Evolutionary conservation across 2,113 vertebrate species (phyloP), one percentile per base, ranked within the genome.

Genomic region (Ageneiosus marmoratus): DNA sequence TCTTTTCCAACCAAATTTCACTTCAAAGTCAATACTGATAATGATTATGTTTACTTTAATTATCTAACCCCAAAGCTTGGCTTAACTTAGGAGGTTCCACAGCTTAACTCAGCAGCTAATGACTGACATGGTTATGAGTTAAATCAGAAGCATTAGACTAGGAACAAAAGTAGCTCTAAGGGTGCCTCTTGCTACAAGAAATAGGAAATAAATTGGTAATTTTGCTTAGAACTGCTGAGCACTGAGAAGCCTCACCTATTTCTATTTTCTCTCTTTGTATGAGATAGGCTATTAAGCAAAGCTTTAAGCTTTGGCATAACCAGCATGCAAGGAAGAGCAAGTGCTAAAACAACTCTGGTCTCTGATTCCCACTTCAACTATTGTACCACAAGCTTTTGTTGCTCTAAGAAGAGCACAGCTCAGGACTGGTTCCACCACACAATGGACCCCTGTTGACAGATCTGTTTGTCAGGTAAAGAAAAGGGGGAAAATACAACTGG

Each of bases 401-500:
- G 73, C 72, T 81, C 65, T 34, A 55, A 77, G 67, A 77, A 81
- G 77, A 63, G 78, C 51, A 75, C 56, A 56, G 55, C 48, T 72
- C 48, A 46, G 81, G 77, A 78, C 55, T 34, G 69, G 74, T 78
- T 84, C 77, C 65, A 56, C 78, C 18, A 79, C 56, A 77, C 79
- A 83, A 77, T 8, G 27, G 63, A 55, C 53, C 24, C 46, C 72
- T 83, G 51, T 83, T 83, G 77, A 83, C 83, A 80, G 77, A 81
- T 83, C 75, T 62, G 56, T 72, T 83, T 87, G 79, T 67, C 67
- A 79, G 79, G 82, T 81, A 82, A 81, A 82, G 79, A 55, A 67
- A 75, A 18, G 69, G 44, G 6, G 48, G 22, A 51, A 77, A 29
- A 75, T 27, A 29, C 8, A 74, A 34, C 10, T 10, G 4, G 12